phyloP scores from a whole-genome alignment of 2,888 invertebrate genomes.

The Tridacna crocea region DNA sequence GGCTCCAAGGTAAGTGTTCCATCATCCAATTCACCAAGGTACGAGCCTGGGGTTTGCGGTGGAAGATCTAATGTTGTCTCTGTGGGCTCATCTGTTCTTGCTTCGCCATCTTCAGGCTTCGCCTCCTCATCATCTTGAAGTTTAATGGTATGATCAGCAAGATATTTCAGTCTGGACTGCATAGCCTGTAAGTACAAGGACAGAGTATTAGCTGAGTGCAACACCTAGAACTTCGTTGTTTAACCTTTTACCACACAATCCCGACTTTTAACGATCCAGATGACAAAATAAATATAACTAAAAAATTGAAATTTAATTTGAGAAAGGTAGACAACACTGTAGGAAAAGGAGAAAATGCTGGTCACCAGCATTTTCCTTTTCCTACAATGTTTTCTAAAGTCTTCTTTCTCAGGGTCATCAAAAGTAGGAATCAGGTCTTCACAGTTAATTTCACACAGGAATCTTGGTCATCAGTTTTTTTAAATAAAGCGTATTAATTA shows the following conservation, averaged over 20 bases:
- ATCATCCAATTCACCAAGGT: slow-evolving; percentile 74
- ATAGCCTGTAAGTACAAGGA: slow-evolving; percentile 71
- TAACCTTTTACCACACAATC: background rate
- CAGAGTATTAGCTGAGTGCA: too few relatives aligned
- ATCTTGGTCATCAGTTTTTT: too few relatives aligned
- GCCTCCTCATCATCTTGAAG: slow-evolving; percentile 69
- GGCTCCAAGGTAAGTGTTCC: slow-evolving; percentile 77
- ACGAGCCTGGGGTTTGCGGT: slow-evolving; percentile 71
- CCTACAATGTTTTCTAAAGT: background rate
- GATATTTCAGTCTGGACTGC: slow-evolving; percentile 82
- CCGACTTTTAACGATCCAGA: background rate
- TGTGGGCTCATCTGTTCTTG: slow-evolving; percentile 59
- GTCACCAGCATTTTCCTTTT: background rate
- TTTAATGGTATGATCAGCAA: slow-evolving; percentile 81
- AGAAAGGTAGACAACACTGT: background rate
- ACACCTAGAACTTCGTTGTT: too few relatives aligned
- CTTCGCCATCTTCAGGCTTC: slow-evolving; percentile 50
- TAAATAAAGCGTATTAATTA: too few relatives aligned
- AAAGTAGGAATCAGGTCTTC: too few relatives aligned
- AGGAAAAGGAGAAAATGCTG: background rate
- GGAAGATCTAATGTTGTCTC: slow-evolving; percentile 59
- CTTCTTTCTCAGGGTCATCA: background rate
- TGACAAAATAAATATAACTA: too few relatives aligned
- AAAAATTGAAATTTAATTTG: too few relatives aligned
- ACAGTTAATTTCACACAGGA: too few relatives aligned